Base-by-base conservation (phyloP, 2,888 invertebrate species). In the Punctoribates punctum region DNA sequence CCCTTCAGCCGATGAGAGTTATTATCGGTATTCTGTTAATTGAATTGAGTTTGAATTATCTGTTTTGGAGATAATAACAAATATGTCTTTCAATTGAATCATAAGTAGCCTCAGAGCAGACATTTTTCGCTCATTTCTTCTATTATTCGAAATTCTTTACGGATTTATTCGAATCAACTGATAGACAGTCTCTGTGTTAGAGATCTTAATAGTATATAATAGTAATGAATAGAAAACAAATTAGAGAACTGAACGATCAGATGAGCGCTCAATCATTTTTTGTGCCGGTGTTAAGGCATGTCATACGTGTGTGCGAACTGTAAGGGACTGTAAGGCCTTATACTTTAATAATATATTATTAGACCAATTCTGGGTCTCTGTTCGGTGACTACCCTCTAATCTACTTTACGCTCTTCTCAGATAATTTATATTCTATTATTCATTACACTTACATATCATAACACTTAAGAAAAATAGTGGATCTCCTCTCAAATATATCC, bases 341-440 rank as follows among this genome's bases (percentile, higher is more conserved):
- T 57, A 57, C 25, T 25, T 20, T 57, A 57, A 57, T 57, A 57
- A 57, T 25, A 57, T 57, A 57, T 57, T 57, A 57, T 57, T 57
- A 57, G 57, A 15, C 57, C 57, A 57, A 57, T 57, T 57, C 25
- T 57, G 9, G 57, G 20, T 25, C 25, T 57, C n/a, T n/a, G 9
- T 57, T 57, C 57, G 57, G 57, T 57, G 57, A 57, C 57, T 57
- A 25, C 57, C 57, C 57, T 57, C 57, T 57, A 57, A 57, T 57
- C 57, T 48, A 48, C 17, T 11, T 48, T 48, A 48, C 48, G 48
- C 48, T 48, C 17, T 17, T 48, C 15, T 17, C 48, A 42, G 42
- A 23, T 23, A 23, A 23, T 62, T 15, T 29, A 62, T 62, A 62
- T 29, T 29, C 17, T 48, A 48, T 48, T 48, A 48, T 48, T 48